Evolutionary conservation across 2,797 vertebrate genomes (phyloP), one percentile per base, ranked within the genome.

Genomic region (Tolypeutes matacus): DNA sequence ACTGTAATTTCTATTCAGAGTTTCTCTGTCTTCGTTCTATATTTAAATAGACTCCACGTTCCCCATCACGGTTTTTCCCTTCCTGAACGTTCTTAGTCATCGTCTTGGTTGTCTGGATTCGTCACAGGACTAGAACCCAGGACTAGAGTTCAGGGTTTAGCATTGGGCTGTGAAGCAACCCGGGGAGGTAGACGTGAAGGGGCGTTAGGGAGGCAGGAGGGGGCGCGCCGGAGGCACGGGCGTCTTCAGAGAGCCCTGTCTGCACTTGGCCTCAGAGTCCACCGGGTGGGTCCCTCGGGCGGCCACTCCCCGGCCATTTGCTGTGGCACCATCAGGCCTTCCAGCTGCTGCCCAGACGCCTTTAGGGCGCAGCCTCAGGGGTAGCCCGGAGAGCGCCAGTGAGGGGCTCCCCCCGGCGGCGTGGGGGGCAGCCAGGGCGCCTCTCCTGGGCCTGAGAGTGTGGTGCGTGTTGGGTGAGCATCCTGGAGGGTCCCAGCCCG

Each of bases 1-100:
- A 51, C n/a, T 51, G n/a, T 34, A 39, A 62, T 72, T 31, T 84
- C 42, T 25, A 29, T n/a, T 46, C 46, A 8, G 46, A 53, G 20
- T 53, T 67, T 46, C 80, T 78, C 27, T 72, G 27, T 96, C 60
- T 62, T 53, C 36, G 53, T 83, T 80, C 84, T 49, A 6, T 65
- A n/a, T 87, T 69, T 86, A 87, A 94, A 65, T 85, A 86, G 70
- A 46, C 7, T 72, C 29, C 51, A n/a, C 3, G 2, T 10, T 67
- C 83, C 49, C 31, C 53, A 60, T 60, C 49, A 13, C 9, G 8
- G 18, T 27, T 64, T 86, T 53, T 88, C 36, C 78, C 83, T 95
- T 56, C 49, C 70, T 69, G 51, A 2, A 7, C 18, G 31, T 64
- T 75, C 36, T 72, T 65, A 34, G 65, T 69, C 56, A 46, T n/a